Base-by-base conservation (phyloP, 2,113 vertebrate genomes). In the Myxocyprinus asiaticus region DNA sequence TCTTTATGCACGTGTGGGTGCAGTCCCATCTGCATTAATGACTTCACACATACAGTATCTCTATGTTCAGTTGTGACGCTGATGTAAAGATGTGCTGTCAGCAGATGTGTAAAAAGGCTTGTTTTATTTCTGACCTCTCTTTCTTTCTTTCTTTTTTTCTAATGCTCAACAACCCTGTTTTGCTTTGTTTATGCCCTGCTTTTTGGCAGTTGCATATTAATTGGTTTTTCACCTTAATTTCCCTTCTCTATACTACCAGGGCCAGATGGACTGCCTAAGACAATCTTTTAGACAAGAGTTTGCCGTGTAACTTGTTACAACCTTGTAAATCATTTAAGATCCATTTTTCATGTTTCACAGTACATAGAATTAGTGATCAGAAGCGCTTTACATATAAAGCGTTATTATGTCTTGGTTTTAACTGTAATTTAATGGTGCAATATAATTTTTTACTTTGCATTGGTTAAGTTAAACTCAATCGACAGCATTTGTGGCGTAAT, bases 241-340 rank as follows among this genome's bases (percentile, higher is more conserved):
- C 42, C n/a, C 48, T 3, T 33, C 8, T 48, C n/a, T 70, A 33
- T 70, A 47, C 50, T 12, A 47, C 14, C 17, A 55, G 67, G 47
- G 55, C 48, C 67, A 70, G 67, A 70, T 70, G 48, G 15, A 33
- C 22, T 55, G 15, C 67, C 48, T n/a, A 47, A 50, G 67, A n/a
- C 67, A 15, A 42, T 47, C 55, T 12, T 70, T 70, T 70, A 50
- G 50, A 33, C 15, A 42, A 70, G 67, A 12, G 55, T 70, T 47
- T 70, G 55, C 15, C 42, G 15, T 70, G 67, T 70, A 70, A 70
- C 48, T 12, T 17, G 67, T 70, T 53, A 55, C 48, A 70, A 33
- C 42, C 48, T 70, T 33, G 67, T 70, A 33, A 70, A 70, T 70
- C 51, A 70, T 70, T 70, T 51, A 70, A 70, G 48, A 70, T 55